Conservation (phyloP, 2,797 vertebrate genomes). For the Cynodonichthys magdalenae region DNA sequence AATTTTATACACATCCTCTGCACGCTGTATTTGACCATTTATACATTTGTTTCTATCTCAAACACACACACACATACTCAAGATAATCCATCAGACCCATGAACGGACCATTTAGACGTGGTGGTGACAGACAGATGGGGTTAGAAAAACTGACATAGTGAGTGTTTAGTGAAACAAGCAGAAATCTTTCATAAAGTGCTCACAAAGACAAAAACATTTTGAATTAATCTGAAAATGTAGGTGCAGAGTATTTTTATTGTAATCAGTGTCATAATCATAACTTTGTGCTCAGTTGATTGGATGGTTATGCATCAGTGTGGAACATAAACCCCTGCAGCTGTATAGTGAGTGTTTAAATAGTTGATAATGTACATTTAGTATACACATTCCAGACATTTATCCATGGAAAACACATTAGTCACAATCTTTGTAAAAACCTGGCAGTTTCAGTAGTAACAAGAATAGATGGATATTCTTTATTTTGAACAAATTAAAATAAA, state of each 20-base stretch:
- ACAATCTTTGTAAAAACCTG: neutral
- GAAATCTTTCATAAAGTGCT: slow-evolving; percentile 11
- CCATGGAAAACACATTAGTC: slow-evolving; percentile 18
- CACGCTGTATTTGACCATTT: slow-evolving; percentile 34
- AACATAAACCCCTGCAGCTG: slow-evolving; percentile 46
- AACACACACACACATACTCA: slow-evolving; percentile 22
- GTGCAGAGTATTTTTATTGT: slow-evolving; percentile 5
- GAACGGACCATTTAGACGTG: slow-evolving; percentile 55
- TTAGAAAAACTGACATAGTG: slow-evolving; percentile 3
- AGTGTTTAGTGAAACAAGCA: slow-evolving; percentile 23
- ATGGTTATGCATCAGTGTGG: slow-evolving; percentile 21
- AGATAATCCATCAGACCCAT: slow-evolving; percentile 50
- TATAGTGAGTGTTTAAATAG: slow-evolving; percentile 15
- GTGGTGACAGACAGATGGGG: slow-evolving; percentile 35
- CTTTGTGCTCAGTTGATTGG: slow-evolving; percentile 33
- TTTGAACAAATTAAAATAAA: no score
- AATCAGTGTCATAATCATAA: slow-evolving; percentile 29
- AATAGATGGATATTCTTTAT: no score
- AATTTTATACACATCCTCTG: slow-evolving; percentile 27
- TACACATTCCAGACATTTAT: slow-evolving; percentile 10
- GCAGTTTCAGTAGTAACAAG: slow-evolving; percentile 11
- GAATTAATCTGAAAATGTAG: slow-evolving; percentile 23
- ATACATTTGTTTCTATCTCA: slow-evolving; percentile 39
- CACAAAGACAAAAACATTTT: slow-evolving; percentile 14
- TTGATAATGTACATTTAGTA: slow-evolving; percentile 22